Evolutionary conservation across 2,113 vertebrate species (phyloP).

Genomic region (Paratilapia polleni): DNA sequence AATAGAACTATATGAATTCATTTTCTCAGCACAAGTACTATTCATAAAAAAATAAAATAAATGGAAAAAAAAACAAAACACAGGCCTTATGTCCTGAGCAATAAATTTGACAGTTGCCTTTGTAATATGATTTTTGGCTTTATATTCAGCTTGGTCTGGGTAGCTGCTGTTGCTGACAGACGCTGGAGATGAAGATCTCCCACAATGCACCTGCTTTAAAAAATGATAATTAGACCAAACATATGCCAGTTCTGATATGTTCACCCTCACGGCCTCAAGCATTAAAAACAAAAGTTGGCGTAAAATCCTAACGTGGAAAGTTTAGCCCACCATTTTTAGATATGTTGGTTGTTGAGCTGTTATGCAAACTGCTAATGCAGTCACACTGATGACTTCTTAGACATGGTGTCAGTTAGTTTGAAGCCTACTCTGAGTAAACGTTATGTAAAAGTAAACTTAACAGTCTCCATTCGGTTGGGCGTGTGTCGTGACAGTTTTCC

Average conservation of each 20-base stretch:
- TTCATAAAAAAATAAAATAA: background rate
- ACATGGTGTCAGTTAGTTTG: background rate
- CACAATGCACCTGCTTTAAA: slow-evolving; percentile 7
- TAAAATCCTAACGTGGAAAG: background rate
- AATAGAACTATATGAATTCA: background rate
- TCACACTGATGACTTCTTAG: background rate
- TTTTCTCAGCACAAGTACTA: background rate
- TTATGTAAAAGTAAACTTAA: too few species aligned
- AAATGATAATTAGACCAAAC: slow-evolving; percentile 8
- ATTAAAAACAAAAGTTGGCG: background rate
- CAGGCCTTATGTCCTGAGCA: background rate
- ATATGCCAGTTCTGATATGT: slow-evolving; percentile 7
- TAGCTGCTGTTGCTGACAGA: slow-evolving; percentile 14
- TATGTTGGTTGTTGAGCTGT: background rate
- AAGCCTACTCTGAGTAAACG: background rate
- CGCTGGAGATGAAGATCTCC: slow-evolving; percentile 1
- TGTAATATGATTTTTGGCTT: slow-evolving; percentile 4
- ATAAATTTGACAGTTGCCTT: slow-evolving; percentile 5
- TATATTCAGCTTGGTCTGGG: background rate
- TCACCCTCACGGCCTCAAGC: background rate
- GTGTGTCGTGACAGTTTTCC: background rate
- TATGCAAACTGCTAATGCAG: background rate
- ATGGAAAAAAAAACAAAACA: background rate
- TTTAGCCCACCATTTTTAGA: background rate
- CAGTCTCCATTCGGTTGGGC: too few species aligned